phyloP scores from a whole-genome alignment of 2,113 vertebrate genomes.

The Columbina picui region DNA sequence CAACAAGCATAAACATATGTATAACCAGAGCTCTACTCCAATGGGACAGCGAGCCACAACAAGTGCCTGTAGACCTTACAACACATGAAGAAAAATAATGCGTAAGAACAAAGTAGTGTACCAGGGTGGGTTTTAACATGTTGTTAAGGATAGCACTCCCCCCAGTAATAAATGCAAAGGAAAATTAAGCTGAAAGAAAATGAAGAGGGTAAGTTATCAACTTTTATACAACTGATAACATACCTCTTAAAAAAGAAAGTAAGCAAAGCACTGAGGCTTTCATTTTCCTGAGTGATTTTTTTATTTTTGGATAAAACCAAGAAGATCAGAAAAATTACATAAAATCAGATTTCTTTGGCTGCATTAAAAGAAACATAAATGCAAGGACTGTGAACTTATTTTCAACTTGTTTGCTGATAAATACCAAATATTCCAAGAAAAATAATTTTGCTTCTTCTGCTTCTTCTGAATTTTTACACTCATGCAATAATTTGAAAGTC shows the following conservation, averaged over 20 bases:
- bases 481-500: neutral
- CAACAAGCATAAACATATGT: rapidly evolving
- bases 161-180: neutral
- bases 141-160: neutral
- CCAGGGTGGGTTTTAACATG: neutral
- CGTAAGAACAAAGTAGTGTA: neutral
- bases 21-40: neutral
- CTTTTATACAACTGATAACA: neutral
- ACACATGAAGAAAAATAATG: neutral
- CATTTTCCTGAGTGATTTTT: neutral
- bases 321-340: neutral
- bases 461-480: neutral
- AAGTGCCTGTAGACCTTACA: neutral
- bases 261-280: neutral
- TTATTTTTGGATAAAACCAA: neutral
- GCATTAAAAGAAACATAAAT: neutral
- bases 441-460: neutral
- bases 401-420: neutral
- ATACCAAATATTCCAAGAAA: neutral
- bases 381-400: neutral
- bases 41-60: neutral
- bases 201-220: neutral
- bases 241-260: neutral
- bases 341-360: neutral
- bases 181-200: neutral